A percentile compares a stretch with the other conserved stretches of the same genome.
phyloP scores from a whole-genome alignment of 2,113 vertebrate genomes.

The Leucosticte australis region DNA sequence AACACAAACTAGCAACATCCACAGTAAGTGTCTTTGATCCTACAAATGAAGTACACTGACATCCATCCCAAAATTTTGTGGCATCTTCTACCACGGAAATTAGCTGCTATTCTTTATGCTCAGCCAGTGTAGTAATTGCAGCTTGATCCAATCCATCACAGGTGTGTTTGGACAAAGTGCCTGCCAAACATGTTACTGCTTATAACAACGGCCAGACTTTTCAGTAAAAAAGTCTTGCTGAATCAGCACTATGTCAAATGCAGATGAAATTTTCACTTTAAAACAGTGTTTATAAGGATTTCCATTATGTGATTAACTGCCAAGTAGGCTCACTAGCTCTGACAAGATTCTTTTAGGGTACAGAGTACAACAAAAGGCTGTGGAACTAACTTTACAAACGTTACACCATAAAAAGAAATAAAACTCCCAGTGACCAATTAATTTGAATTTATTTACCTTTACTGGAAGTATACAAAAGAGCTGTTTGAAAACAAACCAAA shows the following conservation, averaged over 20 bases:
- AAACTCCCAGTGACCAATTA: not conserved
- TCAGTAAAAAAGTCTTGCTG: not conserved
- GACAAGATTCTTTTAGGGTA: not conserved
- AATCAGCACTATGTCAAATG: not conserved
- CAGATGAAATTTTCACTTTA: not conserved
- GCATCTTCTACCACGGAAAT: not conserved
- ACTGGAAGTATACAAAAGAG: constrained; percentile 95
- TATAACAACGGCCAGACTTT: not conserved
- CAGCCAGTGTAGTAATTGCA: not conserved
- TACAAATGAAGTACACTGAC: not conserved
- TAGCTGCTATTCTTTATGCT: not conserved
- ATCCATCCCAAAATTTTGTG: not conserved
- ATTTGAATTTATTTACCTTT: constrained; percentile 81
- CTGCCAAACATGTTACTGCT: not conserved
- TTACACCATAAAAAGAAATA: not conserved
- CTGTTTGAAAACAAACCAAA: constrained; percentile 94
- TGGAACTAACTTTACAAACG: not conserved
- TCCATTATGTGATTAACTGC: not conserved
- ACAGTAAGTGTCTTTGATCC: not conserved
- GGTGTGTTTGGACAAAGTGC: not conserved
- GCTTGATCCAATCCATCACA: not conserved
- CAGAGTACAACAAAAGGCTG: not conserved
- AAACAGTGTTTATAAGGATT: not conserved
- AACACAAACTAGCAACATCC: not conserved
- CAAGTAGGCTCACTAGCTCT: not conserved